Evolutionary conservation across 2,113 vertebrate species (phyloP).

Genomic region (Syngnathus typhle): DNA sequence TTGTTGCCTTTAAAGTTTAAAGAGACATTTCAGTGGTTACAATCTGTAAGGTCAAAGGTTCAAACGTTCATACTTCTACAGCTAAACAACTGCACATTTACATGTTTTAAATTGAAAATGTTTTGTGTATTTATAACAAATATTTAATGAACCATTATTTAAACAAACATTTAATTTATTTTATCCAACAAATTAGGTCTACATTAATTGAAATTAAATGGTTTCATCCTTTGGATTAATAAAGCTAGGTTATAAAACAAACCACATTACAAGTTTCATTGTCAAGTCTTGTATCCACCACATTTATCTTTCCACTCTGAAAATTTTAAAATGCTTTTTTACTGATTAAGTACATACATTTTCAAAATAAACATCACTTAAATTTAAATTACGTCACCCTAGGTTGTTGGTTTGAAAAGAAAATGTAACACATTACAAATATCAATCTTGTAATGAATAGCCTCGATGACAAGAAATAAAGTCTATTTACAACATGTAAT

Average conservation of each 20-base stretch:
- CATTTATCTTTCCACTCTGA: slow-evolving; percentile 78
- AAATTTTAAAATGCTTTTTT: slow-evolving; percentile 71
- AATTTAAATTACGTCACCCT: slow-evolving; percentile 76
- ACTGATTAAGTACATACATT: slow-evolving; percentile 85
- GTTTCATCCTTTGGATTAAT: slow-evolving; percentile 86
- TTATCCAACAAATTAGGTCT: slow-evolving; percentile 97
- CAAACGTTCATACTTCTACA: slow-evolving; percentile 95
- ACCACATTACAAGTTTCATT: slow-evolving; percentile 74
- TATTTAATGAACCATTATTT: slow-evolving; percentile 89
- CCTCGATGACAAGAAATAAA: slow-evolving; percentile 60
- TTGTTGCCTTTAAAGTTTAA: slow-evolving; percentile 99
- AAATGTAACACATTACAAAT: slow-evolving; percentile 74
- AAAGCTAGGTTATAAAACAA: slow-evolving; percentile 88
- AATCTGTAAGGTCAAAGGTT: slow-evolving; percentile 99
- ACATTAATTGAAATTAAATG: slow-evolving; percentile 84
- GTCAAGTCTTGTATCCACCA: slow-evolving; percentile 79
- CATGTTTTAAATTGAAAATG: slow-evolving; percentile 79
- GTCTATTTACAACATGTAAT: slow-evolving; percentile 39
- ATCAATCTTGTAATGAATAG: slow-evolving; percentile 67
- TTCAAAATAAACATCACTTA: slow-evolving; percentile 84
- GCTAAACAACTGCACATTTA: slow-evolving; percentile 92
- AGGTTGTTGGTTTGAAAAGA: slow-evolving; percentile 72
- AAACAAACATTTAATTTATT: slow-evolving; percentile 93
- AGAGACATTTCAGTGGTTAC: slow-evolving; percentile 99
- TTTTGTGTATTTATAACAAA: slow-evolving; percentile 88